These are phyloP conservation scores for Bryconaethiops microstoma DNA, from an alignment of 2,797 vertebrate species.

Conservation along the genomic window DNA sequence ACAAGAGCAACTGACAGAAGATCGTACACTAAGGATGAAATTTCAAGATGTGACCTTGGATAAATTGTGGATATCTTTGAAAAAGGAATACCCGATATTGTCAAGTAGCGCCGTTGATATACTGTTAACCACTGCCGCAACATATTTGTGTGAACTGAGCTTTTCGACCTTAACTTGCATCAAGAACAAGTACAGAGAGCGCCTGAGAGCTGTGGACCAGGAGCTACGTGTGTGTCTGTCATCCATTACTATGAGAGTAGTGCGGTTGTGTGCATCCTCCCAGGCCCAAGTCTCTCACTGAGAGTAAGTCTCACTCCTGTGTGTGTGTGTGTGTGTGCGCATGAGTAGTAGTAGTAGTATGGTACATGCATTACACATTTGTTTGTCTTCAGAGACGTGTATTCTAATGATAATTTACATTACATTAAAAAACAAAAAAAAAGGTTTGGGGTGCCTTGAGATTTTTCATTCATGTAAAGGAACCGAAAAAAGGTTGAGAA, in stretches of 20 bases:
- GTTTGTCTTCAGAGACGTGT: too few species aligned
- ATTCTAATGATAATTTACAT: too few species aligned
- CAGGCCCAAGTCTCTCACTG: background rate
- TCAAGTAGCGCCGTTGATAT: slow-evolving; percentile 21
- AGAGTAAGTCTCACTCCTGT: background rate
- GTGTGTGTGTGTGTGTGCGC: too few species aligned
- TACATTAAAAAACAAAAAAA: too few species aligned
- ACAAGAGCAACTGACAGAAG: slow-evolving; percentile 36
- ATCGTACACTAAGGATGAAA: slow-evolving; percentile 26
- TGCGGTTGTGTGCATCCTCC: too few species aligned
- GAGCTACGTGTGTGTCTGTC: background rate
- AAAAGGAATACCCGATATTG: slow-evolving; percentile 8
- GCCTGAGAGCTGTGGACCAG: background rate
- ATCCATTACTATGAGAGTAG: background rate
- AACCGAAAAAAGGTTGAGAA: too few species aligned
- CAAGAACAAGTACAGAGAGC: background rate
- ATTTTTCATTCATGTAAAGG: too few species aligned
- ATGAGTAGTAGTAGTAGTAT: too few species aligned
- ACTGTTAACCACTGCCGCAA: too few species aligned
- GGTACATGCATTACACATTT: too few species aligned
- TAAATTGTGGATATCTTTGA: slow-evolving; percentile 28
- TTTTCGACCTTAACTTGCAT: background rate
- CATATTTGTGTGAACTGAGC: background rate
- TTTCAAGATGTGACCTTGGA: slow-evolving; percentile 39
- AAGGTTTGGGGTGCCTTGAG: too few species aligned